Evolutionary conservation across 2,113 vertebrate genomes (phyloP).

Genomic region (Vidua macroura): DNA sequence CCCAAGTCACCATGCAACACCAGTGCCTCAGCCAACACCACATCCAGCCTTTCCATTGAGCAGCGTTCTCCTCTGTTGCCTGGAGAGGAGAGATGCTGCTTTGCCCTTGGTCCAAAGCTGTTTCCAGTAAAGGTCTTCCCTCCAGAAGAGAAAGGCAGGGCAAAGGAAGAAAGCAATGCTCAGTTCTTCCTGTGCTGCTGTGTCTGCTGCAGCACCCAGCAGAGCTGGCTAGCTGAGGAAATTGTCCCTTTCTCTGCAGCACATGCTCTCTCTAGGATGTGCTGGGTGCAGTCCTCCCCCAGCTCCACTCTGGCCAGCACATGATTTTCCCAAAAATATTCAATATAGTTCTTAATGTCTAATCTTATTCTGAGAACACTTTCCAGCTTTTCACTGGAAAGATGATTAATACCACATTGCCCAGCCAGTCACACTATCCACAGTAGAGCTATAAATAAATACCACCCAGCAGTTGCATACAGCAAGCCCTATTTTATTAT

Average conservation of each 20-base stretch:
- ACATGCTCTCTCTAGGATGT: neutral
- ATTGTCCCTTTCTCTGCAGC: neutral
- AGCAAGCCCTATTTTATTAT: conserved; percentile 44
- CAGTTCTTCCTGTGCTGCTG: accelerated
- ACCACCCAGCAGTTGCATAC: conserved; percentile 30
- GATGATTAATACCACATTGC: conserved; percentile 50
- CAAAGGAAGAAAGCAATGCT: neutral
- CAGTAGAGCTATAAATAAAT: conserved; percentile 59
- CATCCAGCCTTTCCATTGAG: neutral
- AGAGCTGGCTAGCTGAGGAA: neutral
- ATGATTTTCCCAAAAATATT: neutral
- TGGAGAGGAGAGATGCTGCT: neutral
- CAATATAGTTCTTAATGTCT: neutral
- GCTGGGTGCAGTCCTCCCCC: neutral
- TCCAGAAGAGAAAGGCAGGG: neutral
- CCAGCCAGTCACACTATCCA: conserved; percentile 43
- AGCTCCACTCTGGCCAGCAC: neutral
- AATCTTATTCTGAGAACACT: conserved; percentile 39
- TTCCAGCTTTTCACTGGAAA: neutral
- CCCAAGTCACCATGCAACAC: accelerated
- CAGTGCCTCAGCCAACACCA: neutral
- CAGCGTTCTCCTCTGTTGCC: neutral
- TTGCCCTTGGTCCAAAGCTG: neutral
- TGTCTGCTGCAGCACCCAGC: neutral
- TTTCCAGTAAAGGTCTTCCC: neutral